Conservation (phyloP, 2,797 vertebrate species). For the Protonibea diacanthus region DNA sequence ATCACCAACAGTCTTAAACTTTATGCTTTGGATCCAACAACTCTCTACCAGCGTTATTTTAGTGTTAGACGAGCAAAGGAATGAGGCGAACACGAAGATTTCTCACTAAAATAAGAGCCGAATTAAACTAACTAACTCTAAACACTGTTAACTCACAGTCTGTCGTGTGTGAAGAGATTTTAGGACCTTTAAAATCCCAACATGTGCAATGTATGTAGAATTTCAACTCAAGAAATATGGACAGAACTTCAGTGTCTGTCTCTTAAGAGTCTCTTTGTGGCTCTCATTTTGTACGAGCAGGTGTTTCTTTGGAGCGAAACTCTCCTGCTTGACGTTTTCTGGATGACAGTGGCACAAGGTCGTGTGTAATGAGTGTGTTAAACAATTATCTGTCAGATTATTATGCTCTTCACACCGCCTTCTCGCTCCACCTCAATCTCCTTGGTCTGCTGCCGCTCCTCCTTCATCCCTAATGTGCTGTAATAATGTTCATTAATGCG, state of each 20-base stretch:
- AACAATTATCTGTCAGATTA: constrained; percentile 73
- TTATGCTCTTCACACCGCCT: constrained; percentile 74
- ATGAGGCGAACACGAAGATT: too few species aligned
- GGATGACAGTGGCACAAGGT: constrained; percentile 71
- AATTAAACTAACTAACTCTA: too few species aligned
- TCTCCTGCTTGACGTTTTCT: constrained; percentile 24
- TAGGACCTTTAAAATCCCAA: neutral
- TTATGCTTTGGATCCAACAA: too few species aligned
- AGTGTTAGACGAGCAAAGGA: too few species aligned
- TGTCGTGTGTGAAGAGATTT: too few species aligned
- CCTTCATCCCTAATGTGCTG: constrained; percentile 71
- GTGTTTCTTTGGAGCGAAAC: neutral
- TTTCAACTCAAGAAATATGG: neutral
- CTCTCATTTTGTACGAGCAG: neutral
- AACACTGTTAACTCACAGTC: too few species aligned
- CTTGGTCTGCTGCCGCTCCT: constrained; percentile 65
- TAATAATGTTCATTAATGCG: constrained; percentile 71
- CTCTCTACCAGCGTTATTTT: too few species aligned
- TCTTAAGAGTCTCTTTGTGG: neutral
- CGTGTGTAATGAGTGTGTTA: constrained; percentile 73
- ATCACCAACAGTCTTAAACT: too few species aligned
- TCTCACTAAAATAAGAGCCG: too few species aligned
- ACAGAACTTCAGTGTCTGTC: neutral
- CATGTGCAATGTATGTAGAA: neutral
- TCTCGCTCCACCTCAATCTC: constrained; percentile 60